A percentile compares a stretch with the other conserved stretches of the same genome.
These are phyloP conservation scores for Notothenia coriiceps DNA, from an alignment of 2,113 vertebrate species.

Conservation along the genomic window DNA sequence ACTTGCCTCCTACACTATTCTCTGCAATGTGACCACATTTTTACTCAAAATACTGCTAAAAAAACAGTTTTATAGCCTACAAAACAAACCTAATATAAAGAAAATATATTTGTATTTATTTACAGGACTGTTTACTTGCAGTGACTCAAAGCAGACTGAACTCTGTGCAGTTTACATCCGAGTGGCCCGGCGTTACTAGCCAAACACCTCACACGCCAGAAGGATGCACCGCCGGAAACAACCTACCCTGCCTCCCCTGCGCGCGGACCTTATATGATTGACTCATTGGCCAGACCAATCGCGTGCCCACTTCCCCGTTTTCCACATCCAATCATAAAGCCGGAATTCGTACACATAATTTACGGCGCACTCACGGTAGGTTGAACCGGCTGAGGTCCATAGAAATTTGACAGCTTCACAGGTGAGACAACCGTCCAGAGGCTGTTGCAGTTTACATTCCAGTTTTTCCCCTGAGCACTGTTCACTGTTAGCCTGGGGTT, in stretches of 20 bases:
- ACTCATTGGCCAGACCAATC: constrained; percentile 54
- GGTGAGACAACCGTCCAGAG: constrained; percentile 81
- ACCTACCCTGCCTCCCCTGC: constrained; percentile 33
- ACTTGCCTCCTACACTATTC: neutral
- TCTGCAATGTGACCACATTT: neutral
- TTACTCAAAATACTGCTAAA: neutral
- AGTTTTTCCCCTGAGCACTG: constrained; percentile 70
- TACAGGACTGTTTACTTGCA: neutral
- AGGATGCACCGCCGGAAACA: constrained; percentile 45
- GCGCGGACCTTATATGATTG: constrained; percentile 41
- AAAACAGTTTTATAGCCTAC: neutral
- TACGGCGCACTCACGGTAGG: constrained; percentile 77
- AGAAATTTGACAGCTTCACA: constrained; percentile 86
- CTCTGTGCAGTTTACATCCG: neutral
- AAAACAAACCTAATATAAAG: neutral
- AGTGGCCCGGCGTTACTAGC: constrained; percentile 53
- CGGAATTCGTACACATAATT: constrained; percentile 57
- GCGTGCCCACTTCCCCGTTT: constrained; percentile 44
- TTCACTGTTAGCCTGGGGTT: constrained; percentile 89
- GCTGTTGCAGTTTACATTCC: constrained; percentile 82
- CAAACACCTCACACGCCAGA: constrained; percentile 59
- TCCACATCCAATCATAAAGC: constrained; percentile 57
- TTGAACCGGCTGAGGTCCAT: constrained; percentile 70
- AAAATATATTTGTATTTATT: neutral
- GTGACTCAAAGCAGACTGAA: neutral